Evolutionary conservation across 2,797 vertebrate species (phyloP), one percentile per base, ranked within the genome.

Genomic region (Emys orbicularis): DNA sequence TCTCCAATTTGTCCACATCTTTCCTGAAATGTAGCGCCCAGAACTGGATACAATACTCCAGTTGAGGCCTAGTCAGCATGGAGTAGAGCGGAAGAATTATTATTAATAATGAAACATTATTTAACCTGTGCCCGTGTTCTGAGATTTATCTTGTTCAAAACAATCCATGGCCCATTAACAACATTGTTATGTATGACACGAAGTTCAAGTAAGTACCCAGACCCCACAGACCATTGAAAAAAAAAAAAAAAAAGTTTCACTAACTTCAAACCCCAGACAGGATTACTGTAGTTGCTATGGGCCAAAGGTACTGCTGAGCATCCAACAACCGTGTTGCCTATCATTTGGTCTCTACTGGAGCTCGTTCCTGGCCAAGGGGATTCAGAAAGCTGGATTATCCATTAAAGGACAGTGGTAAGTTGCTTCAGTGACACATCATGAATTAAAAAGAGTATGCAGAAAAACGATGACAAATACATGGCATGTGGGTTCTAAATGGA

Each of bases 351-450:
- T 76, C 50, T 37, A 27, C 15, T 16, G 6, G 23, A 81, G 77
- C 34, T 81, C 12, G 6, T 34, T 53, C 37, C 29, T 16, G 25
- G 50, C 92, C 0, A 0, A 2, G n/a, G n/a, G 3, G 16, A 72
- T 41, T 79, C 41, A 81, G 34, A 81, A 89, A n/a, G 76, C 29
- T 34, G 13, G 19, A 18, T 57, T 68, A 88, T 31, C 47, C n/a
- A 54, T 83, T 79, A 37, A 61, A 90, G 47, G 23, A 59, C n/a
- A 68, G 34, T 34, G 34, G 6, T 12, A 94, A 77, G 12, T 50
- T 8, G 1, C 79, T 91, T 87, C 37, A 10, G 7, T 44, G 29
- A 16, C 29, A n/a, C 10, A 80, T 95, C 7, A 47, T 54, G 79
- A 88, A 83, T 65, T 16, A 31, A 15, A 47, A 79, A 84, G 34